Conservation (phyloP, 2,797 vertebrate species). For the Kryptopterus vitreolus region DNA sequence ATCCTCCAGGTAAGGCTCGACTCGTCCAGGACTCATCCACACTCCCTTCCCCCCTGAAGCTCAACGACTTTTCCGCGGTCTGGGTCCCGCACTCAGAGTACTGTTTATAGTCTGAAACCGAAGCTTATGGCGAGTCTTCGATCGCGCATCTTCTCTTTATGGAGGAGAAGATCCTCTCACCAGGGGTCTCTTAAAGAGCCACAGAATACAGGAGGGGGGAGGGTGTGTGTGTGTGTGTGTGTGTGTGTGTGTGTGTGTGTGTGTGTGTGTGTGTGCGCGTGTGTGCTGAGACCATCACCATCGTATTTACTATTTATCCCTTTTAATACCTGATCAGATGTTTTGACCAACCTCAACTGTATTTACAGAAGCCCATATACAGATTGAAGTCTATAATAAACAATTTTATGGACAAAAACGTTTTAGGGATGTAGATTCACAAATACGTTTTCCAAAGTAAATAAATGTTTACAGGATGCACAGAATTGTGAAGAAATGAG, state of each 20-base stretch:
- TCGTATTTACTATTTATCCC: slow-evolving; percentile 64
- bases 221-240: slow-evolving; percentile 44
- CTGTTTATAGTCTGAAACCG: slow-evolving; percentile 65
- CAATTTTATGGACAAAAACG: too few relatives aligned
- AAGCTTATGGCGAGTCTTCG: slow-evolving; percentile 71
- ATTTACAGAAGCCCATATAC: background rate
- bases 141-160: slow-evolving; percentile 78
- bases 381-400: background rate
- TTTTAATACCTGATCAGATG: slow-evolving; percentile 70
- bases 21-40: slow-evolving; percentile 6
- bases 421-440: background rate
- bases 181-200: slow-evolving; percentile 75
- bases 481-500: background rate
- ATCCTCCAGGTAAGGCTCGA: slow-evolving; percentile 37
- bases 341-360: slow-evolving; percentile 60
- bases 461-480: background rate
- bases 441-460: background rate
- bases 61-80: background rate
- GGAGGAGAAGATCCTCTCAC: slow-evolving; percentile 77
- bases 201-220: slow-evolving; percentile 64
- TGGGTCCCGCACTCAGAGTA: background rate
- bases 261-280: slow-evolving; percentile 40
- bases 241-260: slow-evolving; percentile 45
- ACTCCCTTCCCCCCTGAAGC: background rate
- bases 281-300: slow-evolving; percentile 57